Base-by-base conservation (phyloP, 92 coral and sea anemone species). In the Bergia puertoricense region DNA sequence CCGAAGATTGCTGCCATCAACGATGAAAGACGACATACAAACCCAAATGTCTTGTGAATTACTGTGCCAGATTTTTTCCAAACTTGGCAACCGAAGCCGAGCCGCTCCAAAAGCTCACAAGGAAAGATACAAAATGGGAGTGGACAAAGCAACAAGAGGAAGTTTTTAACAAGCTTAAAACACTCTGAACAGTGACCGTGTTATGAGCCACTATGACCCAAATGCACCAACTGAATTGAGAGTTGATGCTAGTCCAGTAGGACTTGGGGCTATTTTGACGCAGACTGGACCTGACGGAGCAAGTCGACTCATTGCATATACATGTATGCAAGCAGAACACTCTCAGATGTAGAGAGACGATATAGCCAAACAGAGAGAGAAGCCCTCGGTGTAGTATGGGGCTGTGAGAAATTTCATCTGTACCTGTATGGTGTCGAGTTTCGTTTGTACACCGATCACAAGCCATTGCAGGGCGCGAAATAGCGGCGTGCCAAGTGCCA, bases 21-120 rank as follows among this genome's bases (percentile, higher is more conserved):
- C 7, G 81, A 87, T 41, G 86, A 36, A 14, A 22, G 75, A 48
- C 40, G 40, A 43, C 93, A 91, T 4, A 65, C 76, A 7, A 88
- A 76, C 3, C 44, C 82, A 11, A 80, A 76, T 10, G 88, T n/a
- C 88, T 87, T 5, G 85, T 77, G 4, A 91, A 86, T 44, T 82
- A 91, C 67, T 91, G 91, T 73, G 46, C 91, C 7, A 76, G 76
- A 14, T 88, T 82, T 76, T 75, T 88, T 57, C 93, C 93, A 5
- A 67, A 87, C 15, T 76, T 81, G 57, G 72, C 88, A 20, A 81
- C 82, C 88, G 7, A 71, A 18, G 43, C 88, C 0, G 82, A 89
- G 23, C 86, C 86, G 39, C 86, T 88, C 2, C 80, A 86, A n/a
- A 15, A 74, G 54, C 81, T 89, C 42, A 89, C 88, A 15, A 78